Base-by-base conservation (phyloP, 2,113 vertebrate species). In the Laticauda colubrina region DNA sequence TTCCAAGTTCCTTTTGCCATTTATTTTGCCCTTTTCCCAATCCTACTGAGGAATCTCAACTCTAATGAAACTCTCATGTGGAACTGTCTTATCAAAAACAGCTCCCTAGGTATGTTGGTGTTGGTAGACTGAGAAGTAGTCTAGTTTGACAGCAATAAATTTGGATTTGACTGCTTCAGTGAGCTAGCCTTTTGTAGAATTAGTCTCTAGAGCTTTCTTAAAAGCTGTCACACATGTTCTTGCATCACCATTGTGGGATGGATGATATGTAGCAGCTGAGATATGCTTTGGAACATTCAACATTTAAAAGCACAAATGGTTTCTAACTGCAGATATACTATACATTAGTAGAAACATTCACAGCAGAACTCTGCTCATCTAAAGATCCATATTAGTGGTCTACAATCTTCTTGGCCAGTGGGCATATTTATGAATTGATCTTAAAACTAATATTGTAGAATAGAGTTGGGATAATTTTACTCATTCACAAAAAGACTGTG, bases 191-290 rank as follows among this genome's bases (percentile, higher is more conserved):
- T 95, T 85, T 96, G 94, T 92, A 92, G 93, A 96, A 95, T 55
- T 90, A 94, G 95, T 94, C 96, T 96, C 95, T 18, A 90, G 95
- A 94, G 95, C 91, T 96, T 95, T 92, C 95, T 95, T 94, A 93
- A 96, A 95, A 95, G 92, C 92, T 94, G 89, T 94, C 96, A 93
- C 93, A 91, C 64, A 0, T 92, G 93, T 94, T 96, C 26, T 94
- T 94, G 94, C 94, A 91, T 93, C 87, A 45, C 94, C 75, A 91
- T 94, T 95, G 93, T 91, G 69, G 20, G 88, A 91, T 9, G 92
- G 92, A 88, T 90, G 55, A 94, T 93, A 20, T 10, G 93, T 95
- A 5, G 7, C 88, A 95, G 93, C 94, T 95, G 4, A 0, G 85
- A 90, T 91, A 4, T 55, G 89, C 91, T n/a, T 34, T 87, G 91